Percentiles rank a stretch among this genome's conserved stretches.
Evolutionary conservation across 2,113 vertebrate genomes (phyloP).

Genomic region (Cacatua alba): DNA sequence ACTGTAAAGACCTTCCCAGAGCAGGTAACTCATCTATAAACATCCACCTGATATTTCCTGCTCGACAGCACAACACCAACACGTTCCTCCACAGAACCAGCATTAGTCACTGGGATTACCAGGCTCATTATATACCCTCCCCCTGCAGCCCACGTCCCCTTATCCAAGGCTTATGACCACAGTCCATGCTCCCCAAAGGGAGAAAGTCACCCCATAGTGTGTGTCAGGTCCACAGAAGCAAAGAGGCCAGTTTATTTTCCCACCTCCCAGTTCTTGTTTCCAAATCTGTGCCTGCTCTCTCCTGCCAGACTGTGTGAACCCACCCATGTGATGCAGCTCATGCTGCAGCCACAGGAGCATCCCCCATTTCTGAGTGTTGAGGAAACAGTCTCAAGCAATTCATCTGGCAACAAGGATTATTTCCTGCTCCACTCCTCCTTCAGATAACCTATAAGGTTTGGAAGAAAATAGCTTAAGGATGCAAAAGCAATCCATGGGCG

Average conservation of each 20-base stretch:
- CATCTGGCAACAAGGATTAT: background rate
- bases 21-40: background rate
- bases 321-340: background rate
- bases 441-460: background rate
- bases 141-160: background rate
- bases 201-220: rapidly evolving
- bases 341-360: rapidly evolving
- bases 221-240: background rate
- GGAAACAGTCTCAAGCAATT: background rate
- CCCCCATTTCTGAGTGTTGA: rapidly evolving
- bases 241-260: background rate
- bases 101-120: background rate
- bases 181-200: background rate
- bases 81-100: background rate
- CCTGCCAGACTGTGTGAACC: background rate
- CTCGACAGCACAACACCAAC: conserved; percentile 22
- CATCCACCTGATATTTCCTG: conserved; percentile 42
- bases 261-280: background rate
- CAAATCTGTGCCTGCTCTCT: background rate
- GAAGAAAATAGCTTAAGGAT: background rate
- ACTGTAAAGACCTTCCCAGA: background rate
- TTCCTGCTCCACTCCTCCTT: background rate
- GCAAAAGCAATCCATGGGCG: background rate
- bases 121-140: rapidly evolving
- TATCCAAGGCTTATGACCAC: background rate